phyloP scores from a whole-genome alignment of 2,797 vertebrate genomes.

The Paratrypauchen microcephalus region DNA sequence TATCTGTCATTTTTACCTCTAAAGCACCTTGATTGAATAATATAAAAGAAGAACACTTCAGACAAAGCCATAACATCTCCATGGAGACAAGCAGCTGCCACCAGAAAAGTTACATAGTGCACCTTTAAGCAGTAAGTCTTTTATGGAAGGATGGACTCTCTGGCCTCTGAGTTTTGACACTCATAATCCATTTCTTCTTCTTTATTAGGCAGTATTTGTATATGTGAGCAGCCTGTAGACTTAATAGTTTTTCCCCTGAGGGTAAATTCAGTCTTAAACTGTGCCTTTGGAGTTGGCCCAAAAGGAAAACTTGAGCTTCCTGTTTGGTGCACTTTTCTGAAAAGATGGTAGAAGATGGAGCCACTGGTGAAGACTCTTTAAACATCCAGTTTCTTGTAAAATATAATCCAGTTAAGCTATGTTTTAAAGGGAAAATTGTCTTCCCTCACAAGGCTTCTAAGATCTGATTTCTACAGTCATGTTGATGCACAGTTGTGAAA shows the following conservation, averaged over 20 bases:
- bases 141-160: neutral
- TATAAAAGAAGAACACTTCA: no score
- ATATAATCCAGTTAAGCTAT: neutral
- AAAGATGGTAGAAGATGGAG: slow-evolving; percentile 13
- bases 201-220: slow-evolving; percentile 19
- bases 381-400: slow-evolving; percentile 10
- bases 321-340: slow-evolving; percentile 44
- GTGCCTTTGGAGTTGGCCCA: slow-evolving; percentile 12
- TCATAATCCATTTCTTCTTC: neutral
- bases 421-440: neutral
- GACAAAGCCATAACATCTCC: no score
- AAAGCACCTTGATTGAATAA: no score
- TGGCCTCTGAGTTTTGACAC: no score
- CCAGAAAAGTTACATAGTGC: no score
- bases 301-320: slow-evolving; percentile 41
- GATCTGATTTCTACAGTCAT: neutral
- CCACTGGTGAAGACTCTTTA: neutral
- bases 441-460: neutral
- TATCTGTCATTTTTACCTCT: no score
- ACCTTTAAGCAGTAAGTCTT: neutral
- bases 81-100: no score
- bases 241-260: slow-evolving; percentile 28
- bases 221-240: slow-evolving; percentile 8
- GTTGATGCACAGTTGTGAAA: no score
- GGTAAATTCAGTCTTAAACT: slow-evolving; percentile 31